Conservation (phyloP, 2,113 vertebrate species). For the Ceyx margarethae region DNA sequence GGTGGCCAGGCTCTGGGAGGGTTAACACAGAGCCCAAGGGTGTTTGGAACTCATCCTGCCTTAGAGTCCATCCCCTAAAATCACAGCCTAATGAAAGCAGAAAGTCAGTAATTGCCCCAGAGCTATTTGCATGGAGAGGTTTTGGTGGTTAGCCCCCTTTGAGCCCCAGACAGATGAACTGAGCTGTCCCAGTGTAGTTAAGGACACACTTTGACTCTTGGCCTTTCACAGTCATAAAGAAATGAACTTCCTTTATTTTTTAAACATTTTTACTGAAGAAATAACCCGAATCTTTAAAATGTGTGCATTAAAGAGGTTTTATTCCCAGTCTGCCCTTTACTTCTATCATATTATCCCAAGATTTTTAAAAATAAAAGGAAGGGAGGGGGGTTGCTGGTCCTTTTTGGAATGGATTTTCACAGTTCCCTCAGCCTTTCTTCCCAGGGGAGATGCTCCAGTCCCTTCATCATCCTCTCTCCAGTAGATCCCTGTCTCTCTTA, state of each 20-base stretch:
- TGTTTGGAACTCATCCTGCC: neutral
- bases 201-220: neutral
- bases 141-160: neutral
- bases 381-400: accelerated
- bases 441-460: no score
- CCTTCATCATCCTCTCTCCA: no score
- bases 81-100: neutral
- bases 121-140: neutral
- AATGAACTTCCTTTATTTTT: neutral
- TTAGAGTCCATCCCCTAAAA: neutral
- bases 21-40: neutral
- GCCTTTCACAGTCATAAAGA: neutral
- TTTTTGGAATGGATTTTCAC: neutral
- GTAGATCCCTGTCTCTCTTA: no score
- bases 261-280: neutral
- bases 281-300: neutral
- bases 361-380: neutral
- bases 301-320: neutral
- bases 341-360: neutral
- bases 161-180: neutral
- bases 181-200: neutral
- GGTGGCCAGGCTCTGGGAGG: neutral
- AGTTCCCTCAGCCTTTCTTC: no score
- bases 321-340: neutral
- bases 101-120: neutral